Conservation (phyloP, 2,888 invertebrate species). For the Beris chalybata region DNA sequence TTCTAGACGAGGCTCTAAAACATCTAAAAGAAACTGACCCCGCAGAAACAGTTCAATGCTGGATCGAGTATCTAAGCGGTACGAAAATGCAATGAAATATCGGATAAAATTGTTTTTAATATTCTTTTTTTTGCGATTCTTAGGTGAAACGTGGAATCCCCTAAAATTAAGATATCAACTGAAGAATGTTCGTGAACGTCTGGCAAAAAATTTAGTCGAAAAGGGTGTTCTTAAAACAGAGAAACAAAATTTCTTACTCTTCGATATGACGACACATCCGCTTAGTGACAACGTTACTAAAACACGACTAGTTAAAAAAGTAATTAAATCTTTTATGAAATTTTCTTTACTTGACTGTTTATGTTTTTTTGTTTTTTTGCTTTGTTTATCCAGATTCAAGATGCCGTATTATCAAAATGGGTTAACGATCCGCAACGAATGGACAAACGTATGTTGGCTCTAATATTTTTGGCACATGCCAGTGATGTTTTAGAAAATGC, state of each 20-base stretch:
- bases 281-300: constrained; percentile 94
- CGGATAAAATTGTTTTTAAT: background rate
- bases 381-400: constrained; percentile 77
- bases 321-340: constrained; percentile 51
- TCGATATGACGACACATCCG: constrained; percentile 99
- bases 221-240: constrained; percentile 99
- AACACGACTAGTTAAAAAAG: constrained; percentile 95
- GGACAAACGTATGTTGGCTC: constrained; percentile 90
- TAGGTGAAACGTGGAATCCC: constrained; percentile 99
- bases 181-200: constrained; percentile 96
- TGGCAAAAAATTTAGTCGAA: constrained; percentile 99
- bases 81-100: constrained; percentile 47
- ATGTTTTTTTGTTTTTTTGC: background rate
- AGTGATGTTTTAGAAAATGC: constrained; percentile 99
- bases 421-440: constrained; percentile 97
- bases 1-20: constrained; percentile 92
- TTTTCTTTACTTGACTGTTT: constrained; percentile 1
- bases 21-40: constrained; percentile 98
- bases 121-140: constrained; percentile 48
- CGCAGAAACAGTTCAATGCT: constrained; percentile 95
- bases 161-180: constrained; percentile 96
- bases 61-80: constrained; percentile 99
- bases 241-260: constrained; percentile 98
- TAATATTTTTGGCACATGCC: constrained; percentile 95
- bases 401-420: constrained; percentile 94